phyloP scores from a whole-genome alignment of 2,888 invertebrate genomes.

The Amphimallon solstitiale region DNA sequence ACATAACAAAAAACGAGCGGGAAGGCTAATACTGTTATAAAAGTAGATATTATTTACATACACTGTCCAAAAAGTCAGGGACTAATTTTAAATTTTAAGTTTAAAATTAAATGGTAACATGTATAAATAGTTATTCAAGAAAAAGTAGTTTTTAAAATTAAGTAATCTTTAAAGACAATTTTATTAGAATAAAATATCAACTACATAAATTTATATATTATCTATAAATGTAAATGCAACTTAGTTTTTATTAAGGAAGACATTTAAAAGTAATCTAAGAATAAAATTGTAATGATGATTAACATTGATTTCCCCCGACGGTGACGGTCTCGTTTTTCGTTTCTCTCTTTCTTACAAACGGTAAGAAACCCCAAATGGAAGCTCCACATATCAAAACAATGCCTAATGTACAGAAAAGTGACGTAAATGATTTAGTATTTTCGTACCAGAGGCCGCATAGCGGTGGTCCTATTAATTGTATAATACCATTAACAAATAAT shows the following conservation, averaged over 20 bases:
- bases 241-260: background rate
- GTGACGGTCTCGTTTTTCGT: conserved; percentile 16
- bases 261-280: conserved; percentile 2
- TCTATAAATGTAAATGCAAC: background rate
- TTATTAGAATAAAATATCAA: background rate
- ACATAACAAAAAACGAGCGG: too few relatives aligned
- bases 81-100: too few relatives aligned
- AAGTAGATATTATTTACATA: too few relatives aligned
- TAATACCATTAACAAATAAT: conserved; percentile 83
- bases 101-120: too few relatives aligned
- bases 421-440: conserved; percentile 71
- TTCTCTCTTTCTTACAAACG: conserved; percentile 69
- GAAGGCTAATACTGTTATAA: too few relatives aligned
- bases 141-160: too few relatives aligned
- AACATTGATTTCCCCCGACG: conserved; percentile 37
- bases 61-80: too few relatives aligned
- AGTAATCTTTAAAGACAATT: background rate
- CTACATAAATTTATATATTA: too few relatives aligned
- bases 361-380: conserved; percentile 79
- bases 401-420: conserved; percentile 79
- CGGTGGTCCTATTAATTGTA: conserved; percentile 85
- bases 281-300: conserved; percentile 11
- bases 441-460: conserved; percentile 81
- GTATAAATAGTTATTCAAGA: too few relatives aligned
- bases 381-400: conserved; percentile 78